Percentiles rank a stretch among this genome's conserved stretches.
Evolutionary conservation across 2,797 vertebrate genomes (phyloP).

Genomic region (Pantherophis alleghaniensis): DNA sequence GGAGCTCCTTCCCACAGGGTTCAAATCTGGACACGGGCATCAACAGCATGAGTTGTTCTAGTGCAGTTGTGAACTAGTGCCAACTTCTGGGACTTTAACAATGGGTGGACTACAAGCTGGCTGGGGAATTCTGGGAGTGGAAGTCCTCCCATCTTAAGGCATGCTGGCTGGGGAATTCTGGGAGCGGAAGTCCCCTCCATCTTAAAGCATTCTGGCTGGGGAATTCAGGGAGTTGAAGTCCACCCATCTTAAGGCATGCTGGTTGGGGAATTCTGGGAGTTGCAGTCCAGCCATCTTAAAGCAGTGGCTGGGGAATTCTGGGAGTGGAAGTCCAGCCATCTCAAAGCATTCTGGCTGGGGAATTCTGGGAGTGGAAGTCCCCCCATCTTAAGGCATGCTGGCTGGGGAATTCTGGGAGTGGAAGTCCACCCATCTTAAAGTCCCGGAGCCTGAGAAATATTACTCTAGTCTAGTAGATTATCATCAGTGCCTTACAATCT

Average conservation of each 20-base stretch:
- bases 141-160: background rate
- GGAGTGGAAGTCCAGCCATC: too few relatives aligned
- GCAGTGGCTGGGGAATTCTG: too few relatives aligned
- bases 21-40: background rate
- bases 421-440: background rate
- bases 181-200: background rate
- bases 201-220: background rate
- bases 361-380: background rate
- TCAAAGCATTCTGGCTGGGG: too few relatives aligned
- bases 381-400: background rate
- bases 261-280: too few relatives aligned
- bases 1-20: background rate
- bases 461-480: background rate
- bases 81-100: background rate
- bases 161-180: background rate
- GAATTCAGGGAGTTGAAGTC: background rate
- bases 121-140: too few relatives aligned
- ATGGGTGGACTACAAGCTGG: background rate
- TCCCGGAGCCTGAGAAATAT: background rate
- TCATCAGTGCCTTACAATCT: background rate
- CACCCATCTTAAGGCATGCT: background rate
- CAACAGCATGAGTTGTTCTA: background rate
- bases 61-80: background rate
- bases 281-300: fast-evolving
- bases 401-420: background rate